phyloP scores from a whole-genome alignment of 2,113 vertebrate genomes.

The Apodemus sylvaticus region DNA sequence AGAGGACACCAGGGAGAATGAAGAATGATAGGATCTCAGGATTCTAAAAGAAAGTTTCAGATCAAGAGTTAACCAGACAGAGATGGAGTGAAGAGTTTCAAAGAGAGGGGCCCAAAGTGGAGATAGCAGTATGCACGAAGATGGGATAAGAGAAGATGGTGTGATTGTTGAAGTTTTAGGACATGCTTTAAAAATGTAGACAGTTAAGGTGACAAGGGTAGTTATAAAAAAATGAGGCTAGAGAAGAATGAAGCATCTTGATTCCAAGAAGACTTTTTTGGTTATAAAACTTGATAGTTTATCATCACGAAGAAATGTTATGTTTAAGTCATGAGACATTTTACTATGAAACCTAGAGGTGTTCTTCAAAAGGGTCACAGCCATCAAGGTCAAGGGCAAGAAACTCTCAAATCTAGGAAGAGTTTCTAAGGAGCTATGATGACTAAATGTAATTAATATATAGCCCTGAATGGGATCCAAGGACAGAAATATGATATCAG shows the following conservation, averaged over 20 bases:
- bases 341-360: not conserved
- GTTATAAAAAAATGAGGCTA: not conserved
- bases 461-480: not conserved
- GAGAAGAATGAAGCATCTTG: not conserved
- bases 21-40: not conserved
- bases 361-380: not conserved
- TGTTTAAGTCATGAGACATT: not conserved
- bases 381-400: conserved; percentile 5
- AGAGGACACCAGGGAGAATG: not conserved
- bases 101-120: not conserved
- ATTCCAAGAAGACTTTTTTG: not conserved
- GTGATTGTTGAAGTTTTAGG: not conserved
- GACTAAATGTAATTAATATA: not conserved
- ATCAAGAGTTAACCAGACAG: not conserved
- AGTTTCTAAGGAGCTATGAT: not conserved
- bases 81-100: not conserved
- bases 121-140: not conserved
- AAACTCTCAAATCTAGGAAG: not conserved
- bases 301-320: not conserved
- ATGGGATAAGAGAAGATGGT: not conserved
- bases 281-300: not conserved
- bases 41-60: not conserved
- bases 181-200: not conserved
- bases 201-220: not conserved
- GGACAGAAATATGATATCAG: not conserved